Evolutionary conservation across 2,113 vertebrate species (phyloP).

Genomic region (Ceyx cyanopectus): DNA sequence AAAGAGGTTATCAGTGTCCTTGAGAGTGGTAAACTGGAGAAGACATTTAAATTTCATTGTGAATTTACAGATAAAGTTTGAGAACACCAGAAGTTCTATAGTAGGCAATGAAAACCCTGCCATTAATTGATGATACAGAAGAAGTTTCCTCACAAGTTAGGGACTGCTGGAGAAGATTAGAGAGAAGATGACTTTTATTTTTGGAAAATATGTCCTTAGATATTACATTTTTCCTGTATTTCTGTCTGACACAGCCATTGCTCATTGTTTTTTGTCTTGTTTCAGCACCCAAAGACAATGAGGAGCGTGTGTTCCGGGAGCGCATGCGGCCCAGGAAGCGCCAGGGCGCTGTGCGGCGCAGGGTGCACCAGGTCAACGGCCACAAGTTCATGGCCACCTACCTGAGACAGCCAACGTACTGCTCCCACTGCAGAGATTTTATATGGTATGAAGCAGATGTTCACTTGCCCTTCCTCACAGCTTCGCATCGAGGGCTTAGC

Average conservation of each 20-base stretch:
- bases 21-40: background rate
- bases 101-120: background rate
- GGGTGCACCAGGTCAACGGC: constrained; percentile 97
- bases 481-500: background rate
- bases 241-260: background rate
- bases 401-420: constrained; percentile 96
- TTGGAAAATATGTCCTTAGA: background rate
- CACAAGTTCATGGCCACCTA: constrained; percentile 99
- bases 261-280: background rate
- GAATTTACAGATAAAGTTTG: background rate
- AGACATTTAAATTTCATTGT: background rate
- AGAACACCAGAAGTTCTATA: background rate
- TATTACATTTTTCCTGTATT: background rate
- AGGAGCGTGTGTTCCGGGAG: constrained; percentile 95
- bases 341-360: constrained; percentile 94
- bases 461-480: background rate
- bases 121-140: background rate
- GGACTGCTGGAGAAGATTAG: too few species aligned
- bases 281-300: constrained; percentile 92
- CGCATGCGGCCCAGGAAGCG: constrained; percentile 93
- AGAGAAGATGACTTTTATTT: background rate
- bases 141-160: too few species aligned
- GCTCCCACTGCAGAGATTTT: constrained; percentile 97
- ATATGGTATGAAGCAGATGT: constrained; percentile 86
- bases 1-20: background rate